Conservation (phyloP, 1,140 invertebrate species). For the Metopolophium dirhodum region DNA sequence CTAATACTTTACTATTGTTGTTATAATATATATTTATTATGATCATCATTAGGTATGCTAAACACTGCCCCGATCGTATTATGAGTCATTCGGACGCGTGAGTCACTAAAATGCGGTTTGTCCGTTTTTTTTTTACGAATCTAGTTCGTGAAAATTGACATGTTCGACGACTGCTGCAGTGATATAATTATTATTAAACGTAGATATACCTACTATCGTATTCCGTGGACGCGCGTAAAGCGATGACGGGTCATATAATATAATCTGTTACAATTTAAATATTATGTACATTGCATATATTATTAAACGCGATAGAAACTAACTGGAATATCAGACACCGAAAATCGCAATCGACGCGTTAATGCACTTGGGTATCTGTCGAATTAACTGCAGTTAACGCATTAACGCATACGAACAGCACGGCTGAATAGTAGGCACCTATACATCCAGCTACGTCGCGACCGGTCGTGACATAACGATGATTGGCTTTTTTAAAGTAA, state of each 20-base stretch:
- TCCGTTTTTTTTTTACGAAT: not conserved
- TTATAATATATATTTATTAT: too few relatives aligned
- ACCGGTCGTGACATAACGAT: not conserved
- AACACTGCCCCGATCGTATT: not conserved
- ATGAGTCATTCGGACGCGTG: not conserved
- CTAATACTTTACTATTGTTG: not conserved
- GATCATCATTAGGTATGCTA: not conserved
- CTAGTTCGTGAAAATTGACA: not conserved
- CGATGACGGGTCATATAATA: not conserved
- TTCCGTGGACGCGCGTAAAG: not conserved
- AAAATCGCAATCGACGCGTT: not conserved
- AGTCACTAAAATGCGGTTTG: conserved; percentile 8
- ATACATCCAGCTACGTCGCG: too few relatives aligned
- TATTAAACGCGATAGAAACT: not conserved
- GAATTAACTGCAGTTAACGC: not conserved
- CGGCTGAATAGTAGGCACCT: not conserved
- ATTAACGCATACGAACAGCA: not conserved
- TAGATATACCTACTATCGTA: not conserved
- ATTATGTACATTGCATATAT: not conserved
- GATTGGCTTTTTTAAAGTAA: too few relatives aligned
- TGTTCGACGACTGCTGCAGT: not conserved
- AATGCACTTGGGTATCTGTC: not conserved
- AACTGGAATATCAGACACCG: not conserved
- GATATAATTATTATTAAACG: not conserved
- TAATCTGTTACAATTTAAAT: not conserved